Base-by-base conservation (phyloP, 2,797 vertebrate species). In the Eulemur coronatus region DNA sequence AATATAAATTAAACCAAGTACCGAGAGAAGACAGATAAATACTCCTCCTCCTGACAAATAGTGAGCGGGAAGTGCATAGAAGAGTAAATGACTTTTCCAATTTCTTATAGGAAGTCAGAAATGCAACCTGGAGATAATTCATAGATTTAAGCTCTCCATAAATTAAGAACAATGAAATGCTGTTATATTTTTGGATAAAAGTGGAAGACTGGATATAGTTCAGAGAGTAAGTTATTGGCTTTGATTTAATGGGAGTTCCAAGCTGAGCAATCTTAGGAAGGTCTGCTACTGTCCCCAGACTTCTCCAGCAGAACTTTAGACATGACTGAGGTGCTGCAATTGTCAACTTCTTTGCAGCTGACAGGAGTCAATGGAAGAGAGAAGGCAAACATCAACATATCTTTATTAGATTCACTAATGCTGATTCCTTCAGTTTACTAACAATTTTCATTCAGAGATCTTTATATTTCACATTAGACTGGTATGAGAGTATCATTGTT, bases 1-100 rank as follows among this genome's bases (percentile, higher is more conserved):
- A 14, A 89, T 48, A 95, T 93, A 97, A 97, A 95, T 94, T 97
- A 95, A 79, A 18, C 57, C 70, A 89, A 95, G 88, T 43, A 89
- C 91, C 28, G 57, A 41, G 22, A 35, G 46, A 30, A 96, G 79
- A 84, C 65, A 80, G 92, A 92, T 79, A 76, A 95, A 84, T 89
- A 95, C 78, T 76, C 65, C 41, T 80, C 48, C 41, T 94, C 48
- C 78, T 87, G 82, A 95, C 67, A 86, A 81, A 92, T 33, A 50
- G 46, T 55, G 57, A 35, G 30, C 26, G n/a, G 86, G 82, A 67
- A 96, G 38, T 78, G 24, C 43, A 86, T 9, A 93, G 72, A 95
- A 90, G 55, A 82, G 41, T 59, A 97, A 95, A 94, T 55, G 82
- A 26, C 85, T 95, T 96, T 96, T 97, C 82, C 92, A 84, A 65